phyloP scores from a whole-genome alignment of 2,888 invertebrate species.

The Stegana nigrithorax region DNA sequence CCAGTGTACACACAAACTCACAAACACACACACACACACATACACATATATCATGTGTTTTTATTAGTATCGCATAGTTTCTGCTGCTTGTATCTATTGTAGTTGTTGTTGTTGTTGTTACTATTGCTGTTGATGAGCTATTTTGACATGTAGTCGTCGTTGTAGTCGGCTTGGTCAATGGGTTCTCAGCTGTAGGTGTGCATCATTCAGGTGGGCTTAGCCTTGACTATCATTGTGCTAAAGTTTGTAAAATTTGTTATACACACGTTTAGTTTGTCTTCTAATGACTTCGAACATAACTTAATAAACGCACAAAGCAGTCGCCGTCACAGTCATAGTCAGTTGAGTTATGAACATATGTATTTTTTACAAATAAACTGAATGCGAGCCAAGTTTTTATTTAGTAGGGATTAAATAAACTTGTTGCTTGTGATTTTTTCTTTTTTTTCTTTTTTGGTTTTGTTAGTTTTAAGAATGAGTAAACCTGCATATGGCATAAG shows the following conservation, averaged over 20 bases:
- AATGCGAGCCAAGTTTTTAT: too few species aligned
- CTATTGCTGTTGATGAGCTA: conserved; percentile 26
- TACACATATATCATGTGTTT: conserved; percentile 25
- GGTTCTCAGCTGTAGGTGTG: conserved; percentile 9
- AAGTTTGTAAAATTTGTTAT: not conserved
- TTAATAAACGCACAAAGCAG: not conserved
- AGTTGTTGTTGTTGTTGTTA: too few species aligned
- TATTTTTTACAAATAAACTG: too few species aligned
- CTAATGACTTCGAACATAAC: not conserved
- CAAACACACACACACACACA: not conserved
- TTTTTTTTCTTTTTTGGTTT: too few species aligned
- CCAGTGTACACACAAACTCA: not conserved
- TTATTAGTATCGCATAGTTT: not conserved
- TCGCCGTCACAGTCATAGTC: too few species aligned
- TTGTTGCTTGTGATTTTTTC: too few species aligned
- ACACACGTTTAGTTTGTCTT: not conserved
- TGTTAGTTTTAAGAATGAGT: too few species aligned
- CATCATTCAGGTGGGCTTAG: not conserved
- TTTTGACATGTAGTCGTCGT: conserved; percentile 28
- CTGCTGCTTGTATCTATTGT: not conserved
- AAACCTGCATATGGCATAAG: too few species aligned
- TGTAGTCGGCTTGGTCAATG: too few species aligned
- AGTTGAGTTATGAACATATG: too few species aligned
- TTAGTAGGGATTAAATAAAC: too few species aligned
- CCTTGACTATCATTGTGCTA: too few species aligned